Percentiles rank a stretch among this genome's conserved stretches.
phyloP scores from a whole-genome alignment of 2,797 vertebrate genomes.

The Staurois parvus region DNA sequence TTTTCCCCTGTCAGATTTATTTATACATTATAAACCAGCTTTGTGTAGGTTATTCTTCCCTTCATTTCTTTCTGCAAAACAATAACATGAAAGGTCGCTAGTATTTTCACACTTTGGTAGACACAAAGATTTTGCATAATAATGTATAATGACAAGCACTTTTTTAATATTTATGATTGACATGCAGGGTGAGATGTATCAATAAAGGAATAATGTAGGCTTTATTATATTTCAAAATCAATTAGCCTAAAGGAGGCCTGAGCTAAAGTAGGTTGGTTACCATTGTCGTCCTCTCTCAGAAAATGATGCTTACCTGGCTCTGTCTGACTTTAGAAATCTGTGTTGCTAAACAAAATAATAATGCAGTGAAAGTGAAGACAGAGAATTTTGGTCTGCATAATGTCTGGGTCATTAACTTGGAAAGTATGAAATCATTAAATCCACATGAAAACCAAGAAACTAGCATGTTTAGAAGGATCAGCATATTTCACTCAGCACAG shows the following conservation, averaged over 20 bases:
- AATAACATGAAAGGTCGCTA: conserved; percentile 43
- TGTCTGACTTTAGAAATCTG: too few species aligned
- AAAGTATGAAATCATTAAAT: too few species aligned
- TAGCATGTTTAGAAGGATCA: too few species aligned
- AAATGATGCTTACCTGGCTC: too few species aligned
- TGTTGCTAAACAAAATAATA: too few species aligned
- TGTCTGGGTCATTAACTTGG: too few species aligned
- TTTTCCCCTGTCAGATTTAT: conserved; percentile 29
- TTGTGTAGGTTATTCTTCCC: conserved; percentile 24
- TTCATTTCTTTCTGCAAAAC: conserved; percentile 31
- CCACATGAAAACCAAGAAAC: too few species aligned
- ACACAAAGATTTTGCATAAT: conserved; percentile 31
- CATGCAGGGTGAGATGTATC: neutral
- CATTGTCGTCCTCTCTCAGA: too few species aligned
- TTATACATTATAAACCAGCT: conserved; percentile 6
- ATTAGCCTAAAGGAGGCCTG: neutral
- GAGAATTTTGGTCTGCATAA: too few species aligned
- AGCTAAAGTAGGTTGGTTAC: too few species aligned
- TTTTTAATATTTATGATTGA: conserved; percentile 9
- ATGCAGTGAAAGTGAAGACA: too few species aligned
- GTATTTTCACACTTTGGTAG: conserved; percentile 50
- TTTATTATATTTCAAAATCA: conserved; percentile 9
- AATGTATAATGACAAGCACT: conserved; percentile 29
- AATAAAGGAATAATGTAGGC: conserved; percentile 8
- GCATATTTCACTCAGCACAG: too few species aligned